Evolutionary conservation across 2,888 invertebrate species (phyloP), one percentile per base, ranked within the genome.

Genomic region (Patella ulyssiponensis): DNA sequence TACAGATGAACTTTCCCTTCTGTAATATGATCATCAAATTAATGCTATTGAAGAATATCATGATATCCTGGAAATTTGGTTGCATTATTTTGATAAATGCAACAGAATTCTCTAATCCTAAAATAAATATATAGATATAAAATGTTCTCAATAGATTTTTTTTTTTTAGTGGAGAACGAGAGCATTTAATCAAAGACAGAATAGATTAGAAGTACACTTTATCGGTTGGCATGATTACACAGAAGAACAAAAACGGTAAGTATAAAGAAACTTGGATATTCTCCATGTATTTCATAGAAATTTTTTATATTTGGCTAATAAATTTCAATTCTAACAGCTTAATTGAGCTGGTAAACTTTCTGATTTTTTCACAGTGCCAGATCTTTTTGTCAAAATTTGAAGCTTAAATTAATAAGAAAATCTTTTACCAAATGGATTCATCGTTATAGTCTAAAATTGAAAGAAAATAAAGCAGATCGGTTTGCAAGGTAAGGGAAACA

Each of bases 161-260:
- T n/a, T n/a, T 44, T 78, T 81, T 73, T 78, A 86, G 86, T 86
- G 86, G 86, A 80, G 75, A 56, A 73, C 70, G 2, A 80, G 80
- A 73, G 79, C 84, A 7, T 76, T 75, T 69, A 81, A 80, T 56
- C 85, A 85, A 71, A 81, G 85, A 27, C 74, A 76, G 27, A 73
- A 80, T 53, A 77, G 86, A 53, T 78, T 84, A 64, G 77, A 81
- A 53, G 80, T 75, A 64, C 81, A 84, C n/a, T 84, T 86, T 74
- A 69, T 75, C 27, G 76, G 82, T 73, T 87, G 87, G 87, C 64
- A 80, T n/a, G 83, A 84, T 69, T 86, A 81, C 72, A 86, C 86
- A 1, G 81, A 81, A 73, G 87, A 86, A 77, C 82, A 86, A n/a
- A 85, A 86, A 74, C 86, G 84, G 87, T 87, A 81, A 81, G 85